Base-by-base conservation (phyloP, 2,888 invertebrate species). In the Timandra comae region DNA sequence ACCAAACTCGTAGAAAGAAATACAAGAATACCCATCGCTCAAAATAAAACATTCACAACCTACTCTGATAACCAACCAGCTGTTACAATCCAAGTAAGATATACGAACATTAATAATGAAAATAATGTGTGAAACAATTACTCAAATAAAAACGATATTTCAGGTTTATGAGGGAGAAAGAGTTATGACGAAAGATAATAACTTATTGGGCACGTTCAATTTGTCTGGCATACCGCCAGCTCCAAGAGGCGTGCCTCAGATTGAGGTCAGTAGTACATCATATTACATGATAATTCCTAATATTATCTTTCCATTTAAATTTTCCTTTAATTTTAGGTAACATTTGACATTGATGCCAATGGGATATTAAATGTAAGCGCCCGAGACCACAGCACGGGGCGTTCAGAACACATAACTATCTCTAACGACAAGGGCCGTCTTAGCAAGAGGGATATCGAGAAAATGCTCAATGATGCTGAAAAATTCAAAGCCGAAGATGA, bases 51-150 rank as follows among this genome's bases (percentile, higher is more conserved):
- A 0, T 98, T 97, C 65, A 95, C 96, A 2, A 98, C 97, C 0
- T 97, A 96, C 65, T 87, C 94, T 8, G 97, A 98, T 75, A 97
- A 97, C 61, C 97, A 98, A 66, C 92, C 94, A 10, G 94, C 93
- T 23, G 96, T 96, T 0, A 91, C 93, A 20, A 95, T 96, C 52
- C 93, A 93, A 79, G 90, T 87, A 51, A 13, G 16, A 11, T 27
- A 7, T 22, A 4, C 7, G 5, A 10, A 13, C 12, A n/a, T n/a
- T n/a, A 16, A 16, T 16, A 16, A 16, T 16, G 16, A 16, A 16
- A 4, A 5, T 4, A 16, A 16, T 16, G 16, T n/a, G n/a, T n/a
- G 5, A 16, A 16, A 16, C 3, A 16, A 5, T 16, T 16, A 16
- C 16, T 16, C n/a, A n/a, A n/a, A n/a, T n/a, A n/a, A n/a, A n/a